phyloP scores from a whole-genome alignment of 2,797 vertebrate genomes.

The Yasuhikotakia modesta region DNA sequence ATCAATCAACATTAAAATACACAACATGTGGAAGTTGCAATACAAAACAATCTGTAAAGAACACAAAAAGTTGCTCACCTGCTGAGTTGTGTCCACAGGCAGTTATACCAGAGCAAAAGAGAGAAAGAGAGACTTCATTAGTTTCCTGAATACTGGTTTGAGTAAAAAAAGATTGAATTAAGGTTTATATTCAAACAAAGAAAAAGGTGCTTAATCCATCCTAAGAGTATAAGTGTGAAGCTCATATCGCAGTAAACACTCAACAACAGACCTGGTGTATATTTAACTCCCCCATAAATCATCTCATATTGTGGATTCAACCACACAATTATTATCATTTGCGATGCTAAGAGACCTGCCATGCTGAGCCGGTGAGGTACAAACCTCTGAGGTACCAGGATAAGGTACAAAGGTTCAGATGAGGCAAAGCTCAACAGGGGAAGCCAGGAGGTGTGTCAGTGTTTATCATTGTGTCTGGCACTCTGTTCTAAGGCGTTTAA shows the following conservation, averaged over 20 bases:
- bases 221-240: conserved; percentile 5
- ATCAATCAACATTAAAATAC: no score
- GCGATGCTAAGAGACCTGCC: conserved; percentile 24
- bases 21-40: conserved; percentile 16
- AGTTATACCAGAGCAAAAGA: conserved; percentile 1
- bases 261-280: conserved; percentile 3
- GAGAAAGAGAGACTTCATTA: conserved; percentile 28
- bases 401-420: no score
- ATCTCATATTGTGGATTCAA: conserved; percentile 33
- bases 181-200: conserved; percentile 41
- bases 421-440: conserved; percentile 29
- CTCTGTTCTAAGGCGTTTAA: conserved; percentile 35
- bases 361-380: conserved; percentile 23
- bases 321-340: conserved; percentile 42
- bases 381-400: no score
- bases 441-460: conserved; percentile 30
- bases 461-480: conserved; percentile 39
- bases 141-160: conserved; percentile 13
- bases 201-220: conserved; percentile 23
- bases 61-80: conserved; percentile 40
- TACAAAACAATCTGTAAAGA: conserved; percentile 20
- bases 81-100: conserved; percentile 22
- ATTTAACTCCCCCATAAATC: conserved; percentile 32
- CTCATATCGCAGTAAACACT: conserved; percentile 30
- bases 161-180: not conserved